phyloP scores from a whole-genome alignment of 2,888 invertebrate species.

The Lumbricus terrestris region DNA sequence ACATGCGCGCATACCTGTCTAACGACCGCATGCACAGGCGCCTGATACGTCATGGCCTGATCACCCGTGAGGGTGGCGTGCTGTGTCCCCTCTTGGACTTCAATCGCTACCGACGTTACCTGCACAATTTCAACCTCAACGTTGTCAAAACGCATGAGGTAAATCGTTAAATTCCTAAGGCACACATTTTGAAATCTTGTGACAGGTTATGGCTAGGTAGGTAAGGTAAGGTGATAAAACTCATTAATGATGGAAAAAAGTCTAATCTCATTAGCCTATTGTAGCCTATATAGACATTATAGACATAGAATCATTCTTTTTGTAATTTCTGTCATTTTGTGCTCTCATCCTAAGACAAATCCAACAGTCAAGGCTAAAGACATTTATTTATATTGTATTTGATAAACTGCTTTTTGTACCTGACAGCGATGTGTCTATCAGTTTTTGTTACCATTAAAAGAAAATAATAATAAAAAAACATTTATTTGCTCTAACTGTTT shows the following conservation, averaged over 20 bases:
- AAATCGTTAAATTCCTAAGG: not conserved
- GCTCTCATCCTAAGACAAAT: no score
- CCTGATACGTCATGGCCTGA: constrained; percentile 26
- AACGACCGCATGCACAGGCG: constrained; percentile 16
- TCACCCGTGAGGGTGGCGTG: constrained; percentile 27
- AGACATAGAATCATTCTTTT: no score
- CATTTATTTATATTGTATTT: no score
- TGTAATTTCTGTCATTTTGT: no score
- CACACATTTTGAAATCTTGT: not conserved
- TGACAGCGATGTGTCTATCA: no score
- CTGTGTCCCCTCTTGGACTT: constrained; percentile 19
- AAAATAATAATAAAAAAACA: no score
- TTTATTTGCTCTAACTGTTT: not conserved
- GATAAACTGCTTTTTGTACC: no score
- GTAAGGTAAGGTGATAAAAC: not conserved
- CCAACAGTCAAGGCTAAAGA: no score
- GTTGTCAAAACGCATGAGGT: constrained; percentile 25
- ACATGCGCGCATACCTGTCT: constrained; percentile 28
- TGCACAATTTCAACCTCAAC: constrained; percentile 24
- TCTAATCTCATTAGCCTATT: no score
- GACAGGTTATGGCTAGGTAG: not conserved
- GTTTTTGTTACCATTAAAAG: no score
- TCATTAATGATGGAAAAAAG: no score
- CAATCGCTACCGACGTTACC: constrained; percentile 28
- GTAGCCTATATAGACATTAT: no score